These are phyloP conservation scores for Suillia variegata DNA, from an alignment of 2,888 invertebrate species.

Conservation along the genomic window DNA sequence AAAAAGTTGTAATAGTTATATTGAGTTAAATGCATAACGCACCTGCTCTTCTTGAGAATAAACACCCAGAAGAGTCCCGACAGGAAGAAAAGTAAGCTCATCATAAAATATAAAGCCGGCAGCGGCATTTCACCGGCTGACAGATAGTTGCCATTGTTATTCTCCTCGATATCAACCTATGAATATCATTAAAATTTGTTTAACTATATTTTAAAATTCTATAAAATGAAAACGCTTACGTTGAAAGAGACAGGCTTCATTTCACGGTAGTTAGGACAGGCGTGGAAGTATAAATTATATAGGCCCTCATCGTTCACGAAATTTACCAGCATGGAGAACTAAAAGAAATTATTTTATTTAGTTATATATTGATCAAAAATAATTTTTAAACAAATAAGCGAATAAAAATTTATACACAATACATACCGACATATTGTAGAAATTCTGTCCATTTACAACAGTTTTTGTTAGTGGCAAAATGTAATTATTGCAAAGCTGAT, in stretches of 20 bases:
- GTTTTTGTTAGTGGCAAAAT: slow-evolving; percentile 67
- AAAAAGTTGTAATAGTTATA: neutral
- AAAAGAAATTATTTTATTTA: slow-evolving; percentile 19
- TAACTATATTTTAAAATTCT: neutral
- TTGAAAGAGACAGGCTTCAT: slow-evolving; percentile 68
- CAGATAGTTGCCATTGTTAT: slow-evolving; percentile 82
- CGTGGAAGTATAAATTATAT: slow-evolving; percentile 94
- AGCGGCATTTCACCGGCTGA: slow-evolving; percentile 97
- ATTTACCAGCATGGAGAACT: slow-evolving; percentile 81
- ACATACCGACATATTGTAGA: slow-evolving; percentile 54
- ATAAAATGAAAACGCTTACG: slow-evolving; percentile 64
- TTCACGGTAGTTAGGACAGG: slow-evolving; percentile 76
- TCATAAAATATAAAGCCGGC: slow-evolving; percentile 89
- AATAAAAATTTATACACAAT: slow-evolving; percentile 1
- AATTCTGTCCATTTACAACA: slow-evolving; percentile 61
- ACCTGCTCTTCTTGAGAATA: slow-evolving; percentile 80
- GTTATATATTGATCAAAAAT: too few species aligned
- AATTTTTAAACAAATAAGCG: too few species aligned
- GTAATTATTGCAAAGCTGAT: slow-evolving; percentile 61
- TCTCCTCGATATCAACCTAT: slow-evolving; percentile 86
- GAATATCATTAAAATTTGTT: slow-evolving; percentile 24
- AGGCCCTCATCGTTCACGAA: slow-evolving; percentile 83
- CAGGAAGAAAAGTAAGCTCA: slow-evolving; percentile 86
- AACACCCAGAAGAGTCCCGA: slow-evolving; percentile 94
- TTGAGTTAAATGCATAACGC: too few species aligned